These are phyloP conservation scores for Oreochromis tanganicae DNA, from an alignment of 2,113 vertebrate genomes.

Conservation along the genomic window DNA sequence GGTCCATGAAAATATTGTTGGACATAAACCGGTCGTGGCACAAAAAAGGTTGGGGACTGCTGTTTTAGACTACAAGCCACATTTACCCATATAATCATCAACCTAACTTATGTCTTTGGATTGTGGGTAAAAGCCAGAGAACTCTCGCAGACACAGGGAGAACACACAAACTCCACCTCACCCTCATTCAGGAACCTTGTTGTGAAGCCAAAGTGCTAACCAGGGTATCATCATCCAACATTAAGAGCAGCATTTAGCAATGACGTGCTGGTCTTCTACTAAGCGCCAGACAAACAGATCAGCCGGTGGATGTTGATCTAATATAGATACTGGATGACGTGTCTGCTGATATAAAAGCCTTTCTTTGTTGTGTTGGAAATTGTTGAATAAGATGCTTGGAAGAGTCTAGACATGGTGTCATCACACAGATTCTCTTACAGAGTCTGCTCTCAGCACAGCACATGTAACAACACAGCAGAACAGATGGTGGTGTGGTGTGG, in stretches of 20 bases:
- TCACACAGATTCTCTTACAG: background rate
- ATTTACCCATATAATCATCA: background rate
- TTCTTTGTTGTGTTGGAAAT: background rate
- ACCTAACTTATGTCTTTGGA: background rate
- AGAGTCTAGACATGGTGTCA: background rate
- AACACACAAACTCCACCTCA: background rate
- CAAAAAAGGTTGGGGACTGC: background rate
- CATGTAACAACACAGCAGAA: background rate
- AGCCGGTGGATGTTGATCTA: background rate
- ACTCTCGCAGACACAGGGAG: background rate
- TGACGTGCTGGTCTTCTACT: background rate
- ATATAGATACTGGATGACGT: background rate
- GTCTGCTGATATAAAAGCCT: background rate
- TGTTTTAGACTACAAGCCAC: background rate
- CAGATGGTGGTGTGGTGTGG: background rate
- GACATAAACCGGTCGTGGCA: background rate
- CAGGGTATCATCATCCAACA: background rate
- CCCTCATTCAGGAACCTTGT: fast-evolving
- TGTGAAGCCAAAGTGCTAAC: background rate
- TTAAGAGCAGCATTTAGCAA: background rate
- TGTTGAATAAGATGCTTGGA: background rate
- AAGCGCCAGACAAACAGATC: background rate
- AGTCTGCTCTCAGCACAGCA: background rate
- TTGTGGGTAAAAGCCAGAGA: background rate
- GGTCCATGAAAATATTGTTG: background rate